Conservation (phyloP, 2,113 vertebrate species). For the Eleginops maclovinus region DNA sequence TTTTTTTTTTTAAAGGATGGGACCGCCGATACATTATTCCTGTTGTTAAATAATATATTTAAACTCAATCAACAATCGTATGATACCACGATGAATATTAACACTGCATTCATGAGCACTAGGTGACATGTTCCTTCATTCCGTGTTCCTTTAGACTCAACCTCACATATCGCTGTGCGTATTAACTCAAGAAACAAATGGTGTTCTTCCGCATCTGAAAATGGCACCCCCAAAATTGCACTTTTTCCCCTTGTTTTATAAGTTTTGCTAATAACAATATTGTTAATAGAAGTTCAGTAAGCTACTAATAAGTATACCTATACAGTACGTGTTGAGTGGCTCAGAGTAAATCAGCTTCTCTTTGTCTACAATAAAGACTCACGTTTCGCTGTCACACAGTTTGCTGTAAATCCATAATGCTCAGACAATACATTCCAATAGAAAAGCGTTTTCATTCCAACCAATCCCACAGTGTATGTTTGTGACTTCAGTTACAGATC, state of each 20-base stretch:
- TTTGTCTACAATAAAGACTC: no score
- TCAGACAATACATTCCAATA: background rate
- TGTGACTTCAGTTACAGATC: background rate
- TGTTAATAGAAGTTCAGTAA: no score
- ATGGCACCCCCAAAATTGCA: background rate
- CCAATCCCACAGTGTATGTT: background rate
- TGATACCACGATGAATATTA: background rate
- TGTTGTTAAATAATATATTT: no score
- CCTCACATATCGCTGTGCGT: background rate
- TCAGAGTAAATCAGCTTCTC: background rate
- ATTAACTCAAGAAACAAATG: background rate
- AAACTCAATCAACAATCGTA: no score
- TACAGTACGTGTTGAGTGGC: no score
- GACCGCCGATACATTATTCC: background rate
- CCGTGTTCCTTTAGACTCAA: background rate
- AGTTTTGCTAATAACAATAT: no score
- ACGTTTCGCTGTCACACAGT: background rate
- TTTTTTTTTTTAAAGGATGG: conserved; percentile 21
- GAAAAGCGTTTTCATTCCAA: background rate
- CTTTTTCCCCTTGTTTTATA: background rate
- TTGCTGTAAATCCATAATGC: background rate
- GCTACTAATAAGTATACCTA: no score
- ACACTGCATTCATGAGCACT: background rate
- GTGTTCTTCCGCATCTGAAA: background rate
- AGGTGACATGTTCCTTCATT: background rate